Conservation (phyloP, 2,888 invertebrate species). For the Drosophila gaucha region DNA sequence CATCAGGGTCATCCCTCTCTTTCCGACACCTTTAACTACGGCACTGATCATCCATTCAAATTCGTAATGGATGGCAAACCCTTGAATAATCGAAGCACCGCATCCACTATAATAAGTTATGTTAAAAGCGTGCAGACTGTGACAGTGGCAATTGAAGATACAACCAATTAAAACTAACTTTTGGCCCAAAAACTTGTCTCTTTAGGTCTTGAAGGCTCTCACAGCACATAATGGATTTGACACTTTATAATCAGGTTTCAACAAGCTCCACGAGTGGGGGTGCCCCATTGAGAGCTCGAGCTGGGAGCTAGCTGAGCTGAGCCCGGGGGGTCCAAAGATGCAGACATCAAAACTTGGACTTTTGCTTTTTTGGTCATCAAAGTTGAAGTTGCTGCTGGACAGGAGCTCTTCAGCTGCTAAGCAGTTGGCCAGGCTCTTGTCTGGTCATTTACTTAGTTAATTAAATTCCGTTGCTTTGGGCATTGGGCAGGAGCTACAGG, state of each 20-base stretch:
- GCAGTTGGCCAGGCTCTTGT: constrained; percentile 54
- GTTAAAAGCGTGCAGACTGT: no score
- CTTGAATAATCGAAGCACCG: no score
- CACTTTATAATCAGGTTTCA: constrained; percentile 79
- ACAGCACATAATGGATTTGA: constrained; percentile 78
- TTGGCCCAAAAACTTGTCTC: no score
- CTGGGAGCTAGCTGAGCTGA: no score
- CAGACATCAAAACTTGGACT: constrained; percentile 58
- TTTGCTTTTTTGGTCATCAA: constrained; percentile 54
- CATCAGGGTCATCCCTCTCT: constrained; percentile 40
- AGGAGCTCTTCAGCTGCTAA: constrained; percentile 53
- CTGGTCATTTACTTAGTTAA: constrained; percentile 79
- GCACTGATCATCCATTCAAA: constrained; percentile 39
- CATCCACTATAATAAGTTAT: no score
- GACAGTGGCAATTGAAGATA: no score
- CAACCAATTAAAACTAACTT: constrained; percentile 80
- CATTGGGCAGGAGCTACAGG: constrained; percentile 27
- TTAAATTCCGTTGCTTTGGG: constrained; percentile 73
- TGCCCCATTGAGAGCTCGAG: not conserved
- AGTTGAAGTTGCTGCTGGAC: constrained; percentile 16
- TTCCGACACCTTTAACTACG: constrained; percentile 10
- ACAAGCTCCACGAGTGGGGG: no score
- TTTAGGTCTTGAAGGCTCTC: constrained; percentile 42
- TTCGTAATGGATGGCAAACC: constrained; percentile 41
- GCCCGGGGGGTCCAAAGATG: no score